Evolutionary conservation across 2,888 invertebrate genomes (phyloP).

Genomic region (Erynnis tages): DNA sequence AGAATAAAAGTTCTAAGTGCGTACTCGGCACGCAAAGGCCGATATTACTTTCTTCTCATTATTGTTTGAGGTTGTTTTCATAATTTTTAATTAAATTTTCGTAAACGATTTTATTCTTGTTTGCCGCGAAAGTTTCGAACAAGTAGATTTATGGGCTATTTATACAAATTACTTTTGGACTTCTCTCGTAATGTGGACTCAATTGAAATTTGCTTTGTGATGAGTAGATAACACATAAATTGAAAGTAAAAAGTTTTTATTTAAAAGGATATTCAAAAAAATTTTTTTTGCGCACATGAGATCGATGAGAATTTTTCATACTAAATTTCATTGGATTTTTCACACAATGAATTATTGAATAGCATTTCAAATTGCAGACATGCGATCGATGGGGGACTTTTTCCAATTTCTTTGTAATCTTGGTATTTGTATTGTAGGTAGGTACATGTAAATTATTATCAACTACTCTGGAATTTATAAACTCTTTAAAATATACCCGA

Average conservation of each 20-base stretch:
- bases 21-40: slow-evolving; percentile 24
- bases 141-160: slow-evolving; percentile 26
- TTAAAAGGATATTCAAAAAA: background rate
- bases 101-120: slow-evolving; percentile 32
- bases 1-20: slow-evolving; percentile 33
- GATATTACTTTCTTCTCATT: slow-evolving; percentile 37
- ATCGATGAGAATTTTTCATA: too few relatives aligned
- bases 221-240: background rate
- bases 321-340: too few relatives aligned
- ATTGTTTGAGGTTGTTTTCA: slow-evolving; percentile 36
- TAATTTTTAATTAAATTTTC: slow-evolving; percentile 39
- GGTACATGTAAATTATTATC: too few relatives aligned
- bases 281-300: background rate
- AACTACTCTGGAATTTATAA: too few relatives aligned
- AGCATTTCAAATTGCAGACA: too few relatives aligned
- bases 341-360: too few relatives aligned
- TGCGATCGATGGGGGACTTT: too few relatives aligned
- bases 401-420: too few relatives aligned
- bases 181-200: slow-evolving; percentile 17
- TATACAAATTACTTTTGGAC: slow-evolving; percentile 28
- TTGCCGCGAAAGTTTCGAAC: slow-evolving; percentile 32
- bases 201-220: slow-evolving; percentile 8
- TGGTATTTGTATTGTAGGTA: too few relatives aligned
- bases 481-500: too few relatives aligned
- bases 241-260: background rate